Evolutionary conservation across 1,140 invertebrate genomes (phyloP).

Genomic region (Leptestheria dahalacensis): DNA sequence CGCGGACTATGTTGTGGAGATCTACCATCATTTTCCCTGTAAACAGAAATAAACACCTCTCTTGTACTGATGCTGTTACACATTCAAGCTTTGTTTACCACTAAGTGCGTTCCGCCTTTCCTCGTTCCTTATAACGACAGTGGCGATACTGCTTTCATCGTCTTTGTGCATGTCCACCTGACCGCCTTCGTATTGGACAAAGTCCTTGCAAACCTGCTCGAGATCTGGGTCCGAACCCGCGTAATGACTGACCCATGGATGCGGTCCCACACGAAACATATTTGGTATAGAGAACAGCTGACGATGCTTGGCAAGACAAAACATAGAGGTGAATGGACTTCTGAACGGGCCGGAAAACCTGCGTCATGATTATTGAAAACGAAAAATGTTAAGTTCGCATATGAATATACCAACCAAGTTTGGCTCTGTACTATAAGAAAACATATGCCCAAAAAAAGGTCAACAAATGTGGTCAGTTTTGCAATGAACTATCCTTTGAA

Average conservation of each 20-base stretch:
- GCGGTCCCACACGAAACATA: background rate
- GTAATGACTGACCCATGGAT: constrained; percentile 2
- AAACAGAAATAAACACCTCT: constrained; percentile 22
- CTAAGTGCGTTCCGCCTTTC: constrained; percentile 34
- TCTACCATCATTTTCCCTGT: constrained; percentile 45
- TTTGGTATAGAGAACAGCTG: background rate
- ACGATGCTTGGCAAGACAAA: background rate
- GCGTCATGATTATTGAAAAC: background rate
- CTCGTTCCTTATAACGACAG: constrained; percentile 31
- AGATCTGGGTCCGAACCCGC: background rate
- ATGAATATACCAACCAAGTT: too few species aligned
- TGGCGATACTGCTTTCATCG: constrained; percentile 31
- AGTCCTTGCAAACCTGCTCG: background rate
- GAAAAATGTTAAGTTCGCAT: too few species aligned
- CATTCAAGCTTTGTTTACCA: constrained; percentile 21
- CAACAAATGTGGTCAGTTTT: too few species aligned
- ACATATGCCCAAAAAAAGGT: too few species aligned
- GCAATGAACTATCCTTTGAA: too few species aligned
- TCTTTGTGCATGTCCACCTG: constrained; percentile 30
- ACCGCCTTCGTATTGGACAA: constrained; percentile 25
- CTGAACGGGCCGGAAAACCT: too few species aligned
- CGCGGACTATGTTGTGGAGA: constrained; percentile 30
- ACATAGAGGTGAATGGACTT: background rate
- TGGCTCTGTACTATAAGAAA: too few species aligned
- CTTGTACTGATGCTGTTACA: constrained; percentile 7